Base-by-base conservation (phyloP, 2,113 vertebrate species). In the Oreochromis aureus region DNA sequence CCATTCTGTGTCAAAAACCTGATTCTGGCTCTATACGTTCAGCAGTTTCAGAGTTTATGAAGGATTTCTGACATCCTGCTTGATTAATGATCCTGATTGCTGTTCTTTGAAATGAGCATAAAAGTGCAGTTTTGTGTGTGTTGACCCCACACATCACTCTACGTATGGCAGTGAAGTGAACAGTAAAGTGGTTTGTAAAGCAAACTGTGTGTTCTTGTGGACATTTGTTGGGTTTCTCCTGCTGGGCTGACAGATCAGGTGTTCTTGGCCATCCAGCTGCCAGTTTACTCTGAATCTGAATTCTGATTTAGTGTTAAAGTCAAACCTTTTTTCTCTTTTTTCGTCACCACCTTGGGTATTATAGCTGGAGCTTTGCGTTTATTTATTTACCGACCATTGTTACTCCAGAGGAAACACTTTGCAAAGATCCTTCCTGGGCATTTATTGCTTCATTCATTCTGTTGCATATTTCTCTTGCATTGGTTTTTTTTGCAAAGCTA, bases 111-210 rank as follows among this genome's bases (percentile, higher is more conserved):
- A 63, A 3, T 63, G 32, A 36, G 18, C 59, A 36, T n/a, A 63
- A 63, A 66, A 66, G 61, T 36, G 61, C 61, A 36, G 32, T 36
- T 66, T 7, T 66, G 61, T 2, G 30, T 66, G 61, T 66, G 61
- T 66, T 36, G 18, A 63, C 32, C 0, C 0, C 61, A n/a, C 61
- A 66, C 61, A 5, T 11, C 18, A 63, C 59, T 63, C 59, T n/a
- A 63, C 3, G 2, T 56, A 7, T 24, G 54, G 22, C 6, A 56
- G 22, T 6, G 22, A 56, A 13, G 22, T 6, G 22, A 56, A 13
- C 54, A 13, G 22, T 63, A 63, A 63, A 6, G 59, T 36, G 32
- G 59, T 12, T 63, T 63, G 59, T n/a, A 63, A 36, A 36, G 59
- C 59, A 63, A 36, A 18, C 16, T 16, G 13, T 53, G 18, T n/a